Evolutionary conservation across 2,113 vertebrate species (phyloP).

Genomic region (Burhinus oedicnemus): DNA sequence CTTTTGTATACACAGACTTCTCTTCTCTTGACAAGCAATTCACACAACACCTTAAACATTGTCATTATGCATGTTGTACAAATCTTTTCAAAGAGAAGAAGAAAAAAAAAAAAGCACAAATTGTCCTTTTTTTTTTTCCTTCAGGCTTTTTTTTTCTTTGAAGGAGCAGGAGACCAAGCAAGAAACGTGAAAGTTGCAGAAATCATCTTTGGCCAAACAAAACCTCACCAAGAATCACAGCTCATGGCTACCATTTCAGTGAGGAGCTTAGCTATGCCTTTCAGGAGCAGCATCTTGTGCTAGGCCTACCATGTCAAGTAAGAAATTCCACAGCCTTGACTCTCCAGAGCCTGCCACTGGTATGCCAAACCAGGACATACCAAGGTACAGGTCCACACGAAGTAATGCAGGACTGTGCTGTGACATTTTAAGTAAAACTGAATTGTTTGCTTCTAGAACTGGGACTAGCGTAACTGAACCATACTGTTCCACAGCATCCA

Average conservation of each 20-base stretch:
- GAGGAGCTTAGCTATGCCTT: neutral
- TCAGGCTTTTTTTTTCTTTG: neutral
- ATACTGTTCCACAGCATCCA: neutral
- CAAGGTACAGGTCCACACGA: too few relatives aligned
- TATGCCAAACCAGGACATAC: fast-evolving
- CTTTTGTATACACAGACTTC: neutral
- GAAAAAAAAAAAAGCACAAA: neutral
- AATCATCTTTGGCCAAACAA: neutral
- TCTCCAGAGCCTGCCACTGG: neutral
- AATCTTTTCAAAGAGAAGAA: neutral
- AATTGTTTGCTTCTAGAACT: neutral
- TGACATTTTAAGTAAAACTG: neutral
- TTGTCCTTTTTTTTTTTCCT: neutral
- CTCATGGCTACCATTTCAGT: neutral
- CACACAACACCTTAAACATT: neutral
- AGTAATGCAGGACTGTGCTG: neutral
- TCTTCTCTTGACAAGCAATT: neutral
- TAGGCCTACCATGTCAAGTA: neutral
- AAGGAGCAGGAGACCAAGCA: neutral
- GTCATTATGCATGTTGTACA: neutral
- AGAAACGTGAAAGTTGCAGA: neutral
- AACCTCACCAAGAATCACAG: neutral
- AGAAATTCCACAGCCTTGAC: neutral
- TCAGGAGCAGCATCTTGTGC: neutral
- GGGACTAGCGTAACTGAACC: neutral